Percentiles rank a stretch among this genome's conserved stretches.
Conservation (phyloP, 2,113 vertebrate species). For the Ibidorhyncha struthersii region DNA sequence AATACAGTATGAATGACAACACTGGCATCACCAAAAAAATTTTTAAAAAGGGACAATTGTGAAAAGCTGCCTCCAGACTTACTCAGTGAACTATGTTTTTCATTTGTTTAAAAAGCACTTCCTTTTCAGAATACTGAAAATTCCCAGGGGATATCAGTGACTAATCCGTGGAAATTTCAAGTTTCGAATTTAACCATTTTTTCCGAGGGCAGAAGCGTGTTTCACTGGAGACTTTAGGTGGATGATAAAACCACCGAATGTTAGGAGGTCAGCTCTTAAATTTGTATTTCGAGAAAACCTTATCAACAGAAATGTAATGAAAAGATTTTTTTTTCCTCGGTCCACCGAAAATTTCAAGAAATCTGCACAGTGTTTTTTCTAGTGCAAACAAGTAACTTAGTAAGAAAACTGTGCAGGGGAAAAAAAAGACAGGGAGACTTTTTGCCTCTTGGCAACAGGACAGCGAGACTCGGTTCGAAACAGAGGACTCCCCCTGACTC, state of each 20-base stretch:
- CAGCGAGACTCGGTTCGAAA: neutral
- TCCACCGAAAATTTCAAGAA: neutral
- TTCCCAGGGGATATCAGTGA: slow-evolving; percentile 7
- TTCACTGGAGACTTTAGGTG: neutral
- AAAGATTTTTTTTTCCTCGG: neutral
- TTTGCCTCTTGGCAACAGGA: neutral
- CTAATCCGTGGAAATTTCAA: neutral
- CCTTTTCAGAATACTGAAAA: slow-evolving; percentile 1
- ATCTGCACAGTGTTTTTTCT: neutral
- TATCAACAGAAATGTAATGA: neutral
- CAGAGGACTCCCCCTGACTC: neutral
- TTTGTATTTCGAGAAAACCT: neutral
- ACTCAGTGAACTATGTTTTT: neutral
- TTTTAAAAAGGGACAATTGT: neutral
- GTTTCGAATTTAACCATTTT: slow-evolving; percentile 24
- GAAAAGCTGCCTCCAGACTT: neutral
- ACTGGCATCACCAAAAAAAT: neutral
- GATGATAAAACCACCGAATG: neutral
- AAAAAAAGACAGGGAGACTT: neutral
- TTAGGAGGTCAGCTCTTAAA: neutral
- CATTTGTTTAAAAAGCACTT: slow-evolving; percentile 4
- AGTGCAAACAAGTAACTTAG: neutral
- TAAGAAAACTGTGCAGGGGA: neutral
- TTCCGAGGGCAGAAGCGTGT: neutral
- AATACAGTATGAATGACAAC: neutral